Base-by-base conservation (phyloP, 2,888 invertebrate species). In the Parochlus steinenii region DNA sequence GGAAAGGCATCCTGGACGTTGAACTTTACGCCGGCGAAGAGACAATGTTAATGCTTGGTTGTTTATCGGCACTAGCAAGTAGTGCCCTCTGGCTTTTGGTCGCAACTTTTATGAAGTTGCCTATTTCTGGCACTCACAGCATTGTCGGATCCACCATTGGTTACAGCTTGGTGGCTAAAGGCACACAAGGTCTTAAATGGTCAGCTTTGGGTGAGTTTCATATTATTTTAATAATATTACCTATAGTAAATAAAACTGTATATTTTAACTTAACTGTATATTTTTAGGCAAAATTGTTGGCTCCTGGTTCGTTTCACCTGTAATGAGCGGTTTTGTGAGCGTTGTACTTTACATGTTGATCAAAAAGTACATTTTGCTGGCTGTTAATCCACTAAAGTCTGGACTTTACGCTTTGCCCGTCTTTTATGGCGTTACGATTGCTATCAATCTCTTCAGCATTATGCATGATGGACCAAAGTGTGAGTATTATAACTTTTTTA, bases 131-230 rank as follows among this genome's bases (percentile, higher is more conserved):
- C 20, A 92, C 92, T 2, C 92, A 92, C 62, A 86, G 86, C 44
- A 90, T 93, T 47, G 89, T 93, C 24, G 92, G 93, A n/a, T 87
- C 92, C 24, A 87, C 89, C 2, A 74, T 93, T 25, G 93, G 92
- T 5, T 93, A 89, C 59, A 83, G 87, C 22, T 65, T 92, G 36
- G 82, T 89, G 3, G 79, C 82, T 33, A 69, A 78, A 49, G 90
- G 90, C 17, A 66, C 74, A 3, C 58, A 65, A 11, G 83, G 83
- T 4, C 70, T 89, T 31, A 67, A 74, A 39, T 85, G 83, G 83
- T 57, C 54, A 69, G 74, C 54, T 12, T 46, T 55, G 31, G 47
- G 45, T 22, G 51, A 52, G 40, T 11, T 30, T 6, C 4, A 3
- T 7, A 30, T 22, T 8, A 22, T 8, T 22, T 22, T 22, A 16